Base-by-base conservation (phyloP, 2,888 invertebrate species). In the Pristionchus maxplancki region DNA sequence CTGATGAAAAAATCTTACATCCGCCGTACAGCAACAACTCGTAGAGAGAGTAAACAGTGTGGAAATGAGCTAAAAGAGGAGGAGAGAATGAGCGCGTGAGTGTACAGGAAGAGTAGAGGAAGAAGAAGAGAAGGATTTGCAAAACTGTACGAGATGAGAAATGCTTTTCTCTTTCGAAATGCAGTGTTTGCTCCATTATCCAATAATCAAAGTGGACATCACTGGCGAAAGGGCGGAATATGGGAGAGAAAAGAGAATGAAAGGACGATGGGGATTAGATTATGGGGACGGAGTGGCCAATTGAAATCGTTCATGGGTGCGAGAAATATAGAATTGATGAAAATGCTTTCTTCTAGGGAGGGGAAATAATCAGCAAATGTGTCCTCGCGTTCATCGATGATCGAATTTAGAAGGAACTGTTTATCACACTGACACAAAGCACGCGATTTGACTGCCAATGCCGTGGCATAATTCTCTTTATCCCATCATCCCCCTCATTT, bases 21-120 rank as follows among this genome's bases (percentile, higher is more conserved):
- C n/a, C n/a, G 58, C 58, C 58, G 58, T n/a, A 58, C 58, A 58
- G 58, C n/a, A 58, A 58, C 58, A 58, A 58, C 58, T 58, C 50
- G 15, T 20, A 50, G 6, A 1, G 8, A 17, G 64, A 31, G 64
- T 64, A 64, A 64, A 64, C 64, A 58, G 58, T 58, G 58, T 58
- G 58, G 58, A 58, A 58, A 58, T 58, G 58, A 58, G 58, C n/a
- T 24, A 58, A n/a, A n/a, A 58, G 24, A 58, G 24, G 58, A 58
- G 6, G 50, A 58, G 24, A n/a, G n/a, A 58, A 58, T n/a, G 58
- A 58, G 58, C 58, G 58, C n/a, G 58, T 58, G 24, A 58, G n/a
- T n/a, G n/a, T 58, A 58, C 58, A 58, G 58, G 58, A 9, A 58
- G 24, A 44, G 11, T 44, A 44, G 44, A 6, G 9, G 58, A n/a